These are phyloP conservation scores for Malthinus seriepunctatus DNA, from an alignment of 2,888 invertebrate genomes.

Conservation along the genomic window DNA sequence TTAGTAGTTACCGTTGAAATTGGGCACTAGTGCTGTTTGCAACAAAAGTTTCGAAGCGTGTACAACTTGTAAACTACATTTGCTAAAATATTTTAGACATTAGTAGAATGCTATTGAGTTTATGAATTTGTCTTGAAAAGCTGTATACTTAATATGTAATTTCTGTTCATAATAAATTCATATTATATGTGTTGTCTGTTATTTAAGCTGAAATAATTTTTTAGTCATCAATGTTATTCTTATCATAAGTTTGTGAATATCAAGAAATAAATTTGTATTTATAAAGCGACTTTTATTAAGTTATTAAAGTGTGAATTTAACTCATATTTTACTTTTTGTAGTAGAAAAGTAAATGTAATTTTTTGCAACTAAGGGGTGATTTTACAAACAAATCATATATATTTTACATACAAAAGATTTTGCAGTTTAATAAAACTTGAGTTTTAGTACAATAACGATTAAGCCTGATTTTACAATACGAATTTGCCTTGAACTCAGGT, in stretches of 20 bases:
- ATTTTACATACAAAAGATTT: too few relatives aligned
- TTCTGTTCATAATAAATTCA: slow-evolving; percentile 44
- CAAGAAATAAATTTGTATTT: slow-evolving; percentile 31
- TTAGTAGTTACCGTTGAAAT: slow-evolving; percentile 25
- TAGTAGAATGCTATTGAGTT: slow-evolving; percentile 43
- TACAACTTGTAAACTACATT: slow-evolving; percentile 46
- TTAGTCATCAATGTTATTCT: slow-evolving; percentile 38
- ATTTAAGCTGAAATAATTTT: slow-evolving; percentile 36
- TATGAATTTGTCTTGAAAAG: slow-evolving; percentile 42
- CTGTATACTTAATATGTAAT: slow-evolving; percentile 42
- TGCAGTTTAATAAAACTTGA: too few relatives aligned
- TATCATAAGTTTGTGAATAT: slow-evolving; percentile 39
- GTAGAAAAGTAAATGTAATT: too few relatives aligned
- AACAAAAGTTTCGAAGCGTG: slow-evolving; percentile 37
- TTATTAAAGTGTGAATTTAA: too few relatives aligned
- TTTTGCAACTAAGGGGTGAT: too few relatives aligned
- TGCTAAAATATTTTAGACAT: slow-evolving; percentile 45
- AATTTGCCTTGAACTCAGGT: too few relatives aligned
- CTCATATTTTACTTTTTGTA: too few relatives aligned
- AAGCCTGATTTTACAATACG: too few relatives aligned
- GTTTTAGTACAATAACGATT: too few relatives aligned
- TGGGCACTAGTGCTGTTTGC: slow-evolving; percentile 22
- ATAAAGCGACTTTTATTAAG: not conserved
- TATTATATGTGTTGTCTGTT: slow-evolving; percentile 46
- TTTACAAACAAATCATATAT: too few relatives aligned